Base-by-base conservation (phyloP, 2,888 invertebrate species). In the Baronia brevicornis region DNA sequence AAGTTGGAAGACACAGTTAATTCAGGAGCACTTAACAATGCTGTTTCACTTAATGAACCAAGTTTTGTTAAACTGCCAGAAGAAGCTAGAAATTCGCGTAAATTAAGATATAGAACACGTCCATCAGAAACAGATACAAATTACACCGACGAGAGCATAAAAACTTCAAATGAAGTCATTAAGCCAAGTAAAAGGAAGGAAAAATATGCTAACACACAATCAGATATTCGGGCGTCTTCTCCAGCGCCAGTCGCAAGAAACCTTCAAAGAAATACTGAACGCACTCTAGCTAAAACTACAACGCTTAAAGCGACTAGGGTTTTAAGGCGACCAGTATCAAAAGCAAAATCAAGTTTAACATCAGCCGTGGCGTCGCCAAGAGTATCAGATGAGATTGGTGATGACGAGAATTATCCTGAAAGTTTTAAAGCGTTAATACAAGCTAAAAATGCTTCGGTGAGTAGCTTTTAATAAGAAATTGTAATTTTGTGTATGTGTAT, bases 341-440 rank as follows among this genome's bases (percentile, higher is more conserved):
- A 73, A 44, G 52, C 62, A 1, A 73, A 64, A 44, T 44, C 43
- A 22, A 61, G 61, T 44, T 54, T 56, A 14, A 65, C 57, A 31
- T 55, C 68, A 15, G 39, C 56, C 15, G 54, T 39, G 11, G 45
- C 53, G 13, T 38, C 50, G 23, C 32, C 53, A 6, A 67, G 66
- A 46, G 47, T 54, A 14, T 60, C 75, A 10, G 84, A 84, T 39
- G 89, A 89, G 54, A 85, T 87, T 36, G 71, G 77, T 20, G 88
- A 86, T 41, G 88, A 89, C 44, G 89, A 88, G 54, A 90, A 90
- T 51, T 90, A 90, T 62, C 89, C 89, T 8, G 88, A 86, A 51
- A 86, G 86, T 52, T 90, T 89, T 55, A 90, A 89, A 56, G 86
- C 88, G n/a, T 62, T 89, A 31, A 70, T 90, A 27, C 87, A 88